Percentiles rank a stretch among this genome's conserved stretches.
These are phyloP conservation scores for Pogonomyrmex barbatus DNA, from an alignment of 1,140 invertebrate species.

Conservation along the genomic window DNA sequence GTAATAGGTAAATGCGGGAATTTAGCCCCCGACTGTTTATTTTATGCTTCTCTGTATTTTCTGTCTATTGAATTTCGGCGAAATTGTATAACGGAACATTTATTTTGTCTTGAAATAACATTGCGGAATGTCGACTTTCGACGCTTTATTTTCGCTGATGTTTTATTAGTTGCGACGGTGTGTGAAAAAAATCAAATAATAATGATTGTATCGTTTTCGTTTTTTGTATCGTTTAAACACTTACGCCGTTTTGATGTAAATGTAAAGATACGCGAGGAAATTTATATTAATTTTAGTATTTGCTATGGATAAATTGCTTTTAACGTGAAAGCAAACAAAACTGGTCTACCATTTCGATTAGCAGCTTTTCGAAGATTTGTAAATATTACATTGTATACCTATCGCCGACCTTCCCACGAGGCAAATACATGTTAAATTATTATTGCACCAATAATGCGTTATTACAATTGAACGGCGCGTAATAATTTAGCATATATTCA, in stretches of 20 bases:
- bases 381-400: constrained; percentile 52
- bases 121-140: constrained; percentile 7
- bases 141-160: constrained; percentile 34
- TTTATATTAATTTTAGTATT: constrained; percentile 50
- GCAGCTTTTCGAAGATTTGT: constrained; percentile 58
- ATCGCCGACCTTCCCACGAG: constrained; percentile 34
- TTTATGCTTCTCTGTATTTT: constrained; percentile 58
- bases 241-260: neutral
- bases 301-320: constrained; percentile 39
- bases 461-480: constrained; percentile 47
- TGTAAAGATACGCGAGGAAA: neutral
- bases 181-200: constrained; percentile 36
- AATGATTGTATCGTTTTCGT: neutral
- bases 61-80: constrained; percentile 55
- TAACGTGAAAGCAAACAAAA: constrained; percentile 46
- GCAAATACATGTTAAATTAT: constrained; percentile 53
- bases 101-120: constrained; percentile 53
- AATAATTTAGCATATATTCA: constrained; percentile 52
- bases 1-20: constrained; percentile 44
- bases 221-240: neutral
- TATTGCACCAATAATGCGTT: constrained; percentile 54
- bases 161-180: constrained; percentile 43
- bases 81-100: constrained; percentile 49
- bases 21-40: constrained; percentile 45
- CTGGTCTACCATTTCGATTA: constrained; percentile 40